Conservation (phyloP, 2,797 vertebrate genomes). For the Setipinna tenuifilis region DNA sequence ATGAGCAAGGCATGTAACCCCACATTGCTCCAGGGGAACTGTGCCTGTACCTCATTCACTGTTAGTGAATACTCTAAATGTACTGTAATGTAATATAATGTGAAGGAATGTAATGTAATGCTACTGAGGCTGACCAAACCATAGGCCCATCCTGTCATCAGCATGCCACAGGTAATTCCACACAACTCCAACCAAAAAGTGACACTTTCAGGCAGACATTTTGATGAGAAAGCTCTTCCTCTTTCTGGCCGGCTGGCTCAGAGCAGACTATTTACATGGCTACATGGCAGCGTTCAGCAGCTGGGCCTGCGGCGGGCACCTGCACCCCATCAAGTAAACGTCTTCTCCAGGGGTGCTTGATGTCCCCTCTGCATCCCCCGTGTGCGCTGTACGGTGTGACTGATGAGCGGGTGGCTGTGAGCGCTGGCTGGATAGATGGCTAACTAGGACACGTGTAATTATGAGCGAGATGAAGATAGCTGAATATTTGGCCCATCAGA, state of each 20-base stretch:
- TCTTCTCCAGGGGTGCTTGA: not conserved
- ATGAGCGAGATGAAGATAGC: slow-evolving; percentile 22
- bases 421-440: not conserved
- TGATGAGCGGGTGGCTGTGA: slow-evolving; percentile 4
- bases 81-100: no score
- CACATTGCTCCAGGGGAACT: no score
- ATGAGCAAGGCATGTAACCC: no score
- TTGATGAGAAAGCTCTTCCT: not conserved
- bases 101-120: no score
- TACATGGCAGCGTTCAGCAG: not conserved
- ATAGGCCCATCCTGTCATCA: not conserved
- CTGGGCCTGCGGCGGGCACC: not conserved
- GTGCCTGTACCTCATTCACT: no score
- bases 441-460: slow-evolving; percentile 21
- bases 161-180: not conserved
- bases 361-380: not conserved
- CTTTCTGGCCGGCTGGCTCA: not conserved
- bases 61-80: no score
- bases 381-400: not conserved
- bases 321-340: not conserved
- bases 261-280: not conserved
- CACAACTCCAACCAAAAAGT: not conserved
- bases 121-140: not conserved
- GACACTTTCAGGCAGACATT: not conserved
- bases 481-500: slow-evolving; percentile 17